Percentiles rank a stretch among this genome's conserved stretches.
Evolutionary conservation across 2,797 vertebrate genomes (phyloP).

Genomic region (Xyrichtys novacula): DNA sequence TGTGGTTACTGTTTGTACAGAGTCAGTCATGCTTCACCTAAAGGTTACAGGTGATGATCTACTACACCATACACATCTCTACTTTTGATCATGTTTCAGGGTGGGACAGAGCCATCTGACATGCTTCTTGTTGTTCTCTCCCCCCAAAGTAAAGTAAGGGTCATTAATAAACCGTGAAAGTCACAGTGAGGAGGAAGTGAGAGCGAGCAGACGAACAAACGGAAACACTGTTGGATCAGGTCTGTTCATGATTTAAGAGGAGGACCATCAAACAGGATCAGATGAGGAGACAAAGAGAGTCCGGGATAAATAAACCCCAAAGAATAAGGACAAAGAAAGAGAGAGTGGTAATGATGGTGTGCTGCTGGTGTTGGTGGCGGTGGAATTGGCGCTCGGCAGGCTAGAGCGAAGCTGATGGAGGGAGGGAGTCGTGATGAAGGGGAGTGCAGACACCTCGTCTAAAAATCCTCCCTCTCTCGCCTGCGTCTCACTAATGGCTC

Average conservation of each 20-base stretch:
- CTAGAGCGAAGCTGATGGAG: constrained; percentile 50
- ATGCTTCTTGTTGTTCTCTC: too few relatives aligned
- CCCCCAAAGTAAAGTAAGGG: too few relatives aligned
- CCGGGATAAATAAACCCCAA: too few relatives aligned
- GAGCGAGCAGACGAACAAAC: too few relatives aligned
- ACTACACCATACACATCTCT: too few relatives aligned
- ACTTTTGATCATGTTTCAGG: too few relatives aligned
- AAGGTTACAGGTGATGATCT: too few relatives aligned
- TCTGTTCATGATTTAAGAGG: background rate
- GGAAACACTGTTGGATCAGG: background rate
- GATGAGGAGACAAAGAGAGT: constrained; percentile 16
- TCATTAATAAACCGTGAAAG: background rate
- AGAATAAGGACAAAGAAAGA: too few relatives aligned
- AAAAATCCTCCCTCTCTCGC: constrained; percentile 57
- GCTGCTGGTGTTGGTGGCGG: constrained; percentile 15
- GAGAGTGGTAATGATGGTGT: background rate
- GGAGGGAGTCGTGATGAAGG: constrained; percentile 65
- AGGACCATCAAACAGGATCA: background rate
- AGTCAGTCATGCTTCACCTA: too few relatives aligned
- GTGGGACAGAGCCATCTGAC: too few relatives aligned
- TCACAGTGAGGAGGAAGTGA: background rate
- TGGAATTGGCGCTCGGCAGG: constrained; percentile 28
- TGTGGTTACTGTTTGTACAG: too few relatives aligned
- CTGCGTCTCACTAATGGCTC: constrained; percentile 66
- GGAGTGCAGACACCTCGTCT: constrained; percentile 62